Evolutionary conservation across 2,888 invertebrate genomes (phyloP), one percentile per base, ranked within the genome.

Genomic region (Drosophila maculinotata): DNA sequence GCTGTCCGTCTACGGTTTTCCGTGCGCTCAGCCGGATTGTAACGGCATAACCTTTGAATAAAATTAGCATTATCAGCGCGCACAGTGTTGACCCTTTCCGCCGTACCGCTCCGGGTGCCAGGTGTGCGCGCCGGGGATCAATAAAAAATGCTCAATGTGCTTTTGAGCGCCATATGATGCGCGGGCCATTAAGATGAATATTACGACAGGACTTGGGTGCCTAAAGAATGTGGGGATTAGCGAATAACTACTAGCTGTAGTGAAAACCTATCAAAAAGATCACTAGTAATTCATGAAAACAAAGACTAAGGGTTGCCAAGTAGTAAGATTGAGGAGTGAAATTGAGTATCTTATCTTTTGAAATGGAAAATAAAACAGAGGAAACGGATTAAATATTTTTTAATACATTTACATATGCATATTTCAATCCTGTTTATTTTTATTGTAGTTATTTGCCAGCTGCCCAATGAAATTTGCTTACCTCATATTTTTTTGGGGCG

Each of bases 31-130:
- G 14, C 12, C 26, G 17, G 75, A 70, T 75, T 82, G 66, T 62
- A 83, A 76, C 57, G 77, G 77, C 84, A 80, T 83, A 88, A 69
- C 88, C 83, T 83, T 88, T 87, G 87, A 83, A 83, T 83, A 88
- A 83, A 83, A 83, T 85, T 88, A 83, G 79, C 81, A 87, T 83
- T 88, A 88, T 71, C 86, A 53, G 53, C 15, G 67, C 52, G 42
- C 54, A 64, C 54, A 17, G 45, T 30, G 17, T 54, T 59, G n/a
- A n/a, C n/a, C n/a, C n/a, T 58, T 52, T 62, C 63, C 51, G 62
- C 47, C 62, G 39, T 39, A 59, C 52, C 63, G 26, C 60, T 49
- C 30, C 47, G 38, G 31, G n/a, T 38, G 49, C 33, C 80, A 87
- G 80, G 87, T 84, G 86, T 58, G 35, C 30, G 36, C 36, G 25